Base-by-base conservation (phyloP, 2,888 invertebrate species). In the Autographa gamma region DNA sequence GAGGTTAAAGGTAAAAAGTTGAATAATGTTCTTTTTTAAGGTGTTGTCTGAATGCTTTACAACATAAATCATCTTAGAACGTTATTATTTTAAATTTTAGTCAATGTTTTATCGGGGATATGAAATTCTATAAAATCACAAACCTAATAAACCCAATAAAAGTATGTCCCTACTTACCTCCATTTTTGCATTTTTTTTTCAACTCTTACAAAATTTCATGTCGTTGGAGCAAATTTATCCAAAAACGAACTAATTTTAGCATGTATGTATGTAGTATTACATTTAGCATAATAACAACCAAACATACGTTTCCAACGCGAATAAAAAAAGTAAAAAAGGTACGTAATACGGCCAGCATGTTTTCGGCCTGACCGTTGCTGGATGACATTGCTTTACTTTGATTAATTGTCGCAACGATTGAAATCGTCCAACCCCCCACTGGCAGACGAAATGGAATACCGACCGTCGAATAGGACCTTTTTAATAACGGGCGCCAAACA, bases 341-440 rank as follows among this genome's bases (percentile, higher is more conserved):
- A 89, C 88, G 88, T 92, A 91, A 92, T 91, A 89, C 88, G 89
- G 88, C 88, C 79, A 83, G 70, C 85, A 81, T 88, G 90, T 90
- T 91, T 90, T 91, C 88, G 90, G 87, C 85, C 89, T 88, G 90
- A 85, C 89, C 91, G 90, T 82, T 83, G 90, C 90, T 88, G 91
- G 93, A 95, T 95, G 95, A 95, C 95, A 95, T 89, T 91, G 95
- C 95, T 92, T 85, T 93, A 93, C 93, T 91, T 89, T 95, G 95
- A 95, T 95, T 95, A 95, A 95, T 95, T 91, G 95, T 94, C 90
- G 91, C 91, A 88, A 88, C 93, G 93, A 94, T 95, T 94, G 95
- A 93, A 93, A 91, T 88, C 89, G 89, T 77, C 86, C 90, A 91
- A 90, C 89, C 95, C 94, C 95, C 95, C 95, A 95, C 95, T 93